Base-by-base conservation (phyloP, 1,140 invertebrate genomes). In the Gryllus bimaculatus region DNA sequence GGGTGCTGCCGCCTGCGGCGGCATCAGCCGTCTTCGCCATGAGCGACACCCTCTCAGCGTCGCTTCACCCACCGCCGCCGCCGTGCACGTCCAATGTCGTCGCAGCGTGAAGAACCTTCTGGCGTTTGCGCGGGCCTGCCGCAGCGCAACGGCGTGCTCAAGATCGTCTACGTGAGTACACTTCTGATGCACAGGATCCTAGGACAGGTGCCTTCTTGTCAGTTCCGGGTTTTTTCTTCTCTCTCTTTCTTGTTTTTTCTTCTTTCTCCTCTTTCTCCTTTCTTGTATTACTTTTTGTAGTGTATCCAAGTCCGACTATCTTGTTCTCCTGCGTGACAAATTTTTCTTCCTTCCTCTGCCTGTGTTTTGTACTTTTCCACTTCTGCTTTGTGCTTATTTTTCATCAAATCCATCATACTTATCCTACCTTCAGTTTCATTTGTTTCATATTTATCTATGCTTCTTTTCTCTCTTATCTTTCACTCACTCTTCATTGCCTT, bases 11-110 rank as follows among this genome's bases (percentile, higher is more conserved):
- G 77, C 20, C 78, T 78, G 6, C n/a, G 90, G 90, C 8, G 87
- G 88, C 79, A 83, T 91, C 78, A 87, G 87, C n/a, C 26, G 84
- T 87, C 8, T 86, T 90, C n/a, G n/a, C n/a, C 75, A 84, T 91
- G 75, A 89, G 88, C 7, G 88, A 90, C 80, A 88, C 89, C 18
- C 85, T 91, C 81, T 90, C 48, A 87, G 86, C 66, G 89, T n/a
- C n/a, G 89, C 8, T 90, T 90, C 82, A 90, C n/a, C 89, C 6
- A 89, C 89, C 0, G 89, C 88, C 13, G 88, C 89, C 39, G 88
- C 89, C 0, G 81, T 90, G 12, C 89, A 90, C 81, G 89, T 91
- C 15, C n/a, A n/a, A 83, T 89, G 26, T 88, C 87, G 5, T 90
- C 89, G 77, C 90, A 91, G 83, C n/a, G 78, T 90, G 13, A 87